Percentiles rank a stretch among this genome's conserved stretches.
Evolutionary conservation across 2,888 invertebrate species (phyloP).

Genomic region (Aphidius colemani): DNA sequence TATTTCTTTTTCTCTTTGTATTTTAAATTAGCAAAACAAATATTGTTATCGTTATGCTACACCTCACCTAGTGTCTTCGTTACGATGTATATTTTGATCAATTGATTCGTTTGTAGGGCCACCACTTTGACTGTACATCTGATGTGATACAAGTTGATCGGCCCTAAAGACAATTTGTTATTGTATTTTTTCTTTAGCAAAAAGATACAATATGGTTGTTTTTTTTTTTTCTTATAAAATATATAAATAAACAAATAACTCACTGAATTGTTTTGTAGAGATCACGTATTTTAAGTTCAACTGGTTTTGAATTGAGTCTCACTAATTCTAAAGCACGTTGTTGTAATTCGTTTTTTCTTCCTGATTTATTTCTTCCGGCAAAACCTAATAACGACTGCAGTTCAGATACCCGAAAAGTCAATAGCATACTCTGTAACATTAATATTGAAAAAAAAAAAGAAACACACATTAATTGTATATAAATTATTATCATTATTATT

Average conservation of each 20-base stretch:
- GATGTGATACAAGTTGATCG: conserved; percentile 54
- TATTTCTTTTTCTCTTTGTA: conserved; percentile 31
- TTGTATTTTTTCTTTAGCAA: not conserved
- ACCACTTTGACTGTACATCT: conserved; percentile 52
- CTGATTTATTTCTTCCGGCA: conserved; percentile 79
- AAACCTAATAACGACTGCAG: conserved; percentile 81
- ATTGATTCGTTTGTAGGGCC: conserved; percentile 49
- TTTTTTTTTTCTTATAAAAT: not conserved
- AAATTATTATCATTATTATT: not conserved
- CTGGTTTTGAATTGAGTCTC: conserved; percentile 67
- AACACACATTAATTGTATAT: not conserved
- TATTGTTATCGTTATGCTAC: conserved; percentile 12
- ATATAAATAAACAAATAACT: conserved; percentile 43
- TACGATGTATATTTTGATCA: conserved; percentile 56
- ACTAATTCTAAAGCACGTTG: conserved; percentile 74
- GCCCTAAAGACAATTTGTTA: conserved; percentile 44
- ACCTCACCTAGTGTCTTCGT: conserved; percentile 47
- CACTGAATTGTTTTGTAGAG: conserved; percentile 71
- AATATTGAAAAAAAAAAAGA: conserved; percentile 20
- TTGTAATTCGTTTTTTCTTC: conserved; percentile 80
- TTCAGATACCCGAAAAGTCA: conserved; percentile 81
- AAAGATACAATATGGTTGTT: conserved; percentile 1
- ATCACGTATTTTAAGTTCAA: conserved; percentile 70
- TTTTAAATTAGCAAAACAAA: not conserved
- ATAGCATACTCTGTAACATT: conserved; percentile 60